Evolutionary conservation across 2,888 invertebrate species (phyloP), one percentile per base, ranked within the genome.

Genomic region (Crematogaster levior): DNA sequence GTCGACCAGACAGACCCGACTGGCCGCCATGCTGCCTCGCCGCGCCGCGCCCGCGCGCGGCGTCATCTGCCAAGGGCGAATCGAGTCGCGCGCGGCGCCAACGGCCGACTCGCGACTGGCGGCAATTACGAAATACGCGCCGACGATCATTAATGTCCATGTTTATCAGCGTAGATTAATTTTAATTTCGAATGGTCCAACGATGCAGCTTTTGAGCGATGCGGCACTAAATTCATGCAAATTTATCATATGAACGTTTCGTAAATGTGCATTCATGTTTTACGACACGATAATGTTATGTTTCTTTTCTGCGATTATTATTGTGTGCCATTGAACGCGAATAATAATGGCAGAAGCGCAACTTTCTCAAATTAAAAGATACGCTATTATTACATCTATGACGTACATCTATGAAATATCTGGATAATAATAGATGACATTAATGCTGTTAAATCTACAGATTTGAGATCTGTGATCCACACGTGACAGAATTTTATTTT

Each of bases 21-120:
- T 61, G 75, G 43, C 61, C 79, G 84, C 83, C 84, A 84, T 83
- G 72, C 27, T 68, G 40, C 46, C 37, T 58, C 51, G 56, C 74
- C 61, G 27, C 27, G 30, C 9, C 40, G 30, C n/a, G 37, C 24
- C 43, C 5, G 27, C 12, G 70, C 84, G 73, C 5, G 0, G 53
- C 40, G 81, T 21, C 30, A 43, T 0, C 3, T 27, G 0, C 10
- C 27, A 5, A 0, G 1, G 6, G 6, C 9, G 5, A 37, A 6
- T 43, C 6, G 2, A n/a, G 34, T 3, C 10, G 24, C 12, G 15
- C 0, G 5, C 1, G 9, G 6, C 12, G 21, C 34, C 9, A 12
- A 1, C 30, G 9, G 2, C 18, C 9, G 30, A 3, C 21, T 18
- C 34, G 3, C 34, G 4, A 21, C 72, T 10, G 4, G 37, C 72